Conservation (phyloP, 2,888 invertebrate species). For the Amaurobius ferox region DNA sequence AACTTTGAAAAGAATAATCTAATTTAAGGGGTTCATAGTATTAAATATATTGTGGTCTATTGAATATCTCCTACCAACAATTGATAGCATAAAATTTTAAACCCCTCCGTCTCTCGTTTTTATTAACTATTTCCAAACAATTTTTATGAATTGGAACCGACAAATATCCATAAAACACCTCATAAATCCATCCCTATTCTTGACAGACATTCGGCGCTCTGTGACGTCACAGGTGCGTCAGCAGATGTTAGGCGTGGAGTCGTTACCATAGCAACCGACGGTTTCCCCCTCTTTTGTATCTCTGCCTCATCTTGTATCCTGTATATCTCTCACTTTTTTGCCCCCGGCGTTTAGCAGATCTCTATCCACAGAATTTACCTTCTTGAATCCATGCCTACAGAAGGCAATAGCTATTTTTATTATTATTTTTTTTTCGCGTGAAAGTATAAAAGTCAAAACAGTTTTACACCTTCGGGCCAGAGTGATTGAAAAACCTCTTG, state of each 20-base stretch:
- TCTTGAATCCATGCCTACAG: too few species aligned
- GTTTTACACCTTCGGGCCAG: too few species aligned
- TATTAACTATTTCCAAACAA: not conserved
- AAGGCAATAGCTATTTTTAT: too few species aligned
- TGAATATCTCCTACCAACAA: not conserved
- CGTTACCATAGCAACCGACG: conserved; percentile 48
- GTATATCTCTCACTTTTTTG: not conserved
- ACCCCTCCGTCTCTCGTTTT: not conserved
- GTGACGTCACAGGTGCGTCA: conserved; percentile 68
- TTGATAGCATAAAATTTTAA: too few species aligned
- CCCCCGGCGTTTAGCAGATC: not conserved
- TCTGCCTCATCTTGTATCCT: conserved; percentile 35
- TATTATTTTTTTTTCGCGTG: too few species aligned
- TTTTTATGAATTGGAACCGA: not conserved
- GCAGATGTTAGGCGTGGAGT: conserved; percentile 60
- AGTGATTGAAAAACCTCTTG: too few species aligned
- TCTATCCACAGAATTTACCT: too few species aligned
- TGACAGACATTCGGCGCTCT: conserved; percentile 7
- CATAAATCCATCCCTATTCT: conserved; percentile 3
- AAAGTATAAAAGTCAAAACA: too few species aligned
- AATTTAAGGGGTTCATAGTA: too few species aligned
- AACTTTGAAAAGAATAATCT: too few species aligned
- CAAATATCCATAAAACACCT: not conserved
- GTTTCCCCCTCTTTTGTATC: conserved; percentile 51
- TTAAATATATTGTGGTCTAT: not conserved